These are phyloP conservation scores for Montipora capricornis DNA, from an alignment of 64 coral and sea anemone species.

Conservation along the genomic window DNA sequence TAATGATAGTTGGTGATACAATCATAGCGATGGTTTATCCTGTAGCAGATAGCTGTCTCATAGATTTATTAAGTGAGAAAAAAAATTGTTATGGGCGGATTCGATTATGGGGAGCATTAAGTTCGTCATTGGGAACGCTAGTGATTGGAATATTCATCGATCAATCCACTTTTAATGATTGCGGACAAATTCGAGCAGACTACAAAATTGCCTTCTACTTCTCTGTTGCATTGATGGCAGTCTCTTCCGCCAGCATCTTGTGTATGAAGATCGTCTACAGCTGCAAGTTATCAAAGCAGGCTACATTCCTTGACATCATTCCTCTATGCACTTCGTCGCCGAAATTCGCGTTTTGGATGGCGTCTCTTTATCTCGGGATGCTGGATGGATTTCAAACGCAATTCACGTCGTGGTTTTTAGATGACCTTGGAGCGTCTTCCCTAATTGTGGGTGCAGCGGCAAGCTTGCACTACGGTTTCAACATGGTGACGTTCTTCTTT, in stretches of 20 bases:
- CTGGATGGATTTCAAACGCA: conserved; percentile 59
- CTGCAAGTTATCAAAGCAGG: background rate
- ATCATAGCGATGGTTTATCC: conserved; percentile 29
- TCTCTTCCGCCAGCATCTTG: background rate
- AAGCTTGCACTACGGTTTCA: conserved; percentile 16
- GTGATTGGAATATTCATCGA: conserved; percentile 31
- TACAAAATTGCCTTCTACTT: conserved; percentile 36
- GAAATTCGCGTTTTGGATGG: conserved; percentile 52
- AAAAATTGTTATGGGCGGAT: conserved; percentile 41
- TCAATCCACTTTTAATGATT: conserved; percentile 4
- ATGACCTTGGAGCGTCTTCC: conserved; percentile 41
- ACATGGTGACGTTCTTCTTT: background rate
- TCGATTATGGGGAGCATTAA: conserved; percentile 45
- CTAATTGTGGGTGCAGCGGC: background rate
- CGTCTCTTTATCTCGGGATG: conserved; percentile 26
- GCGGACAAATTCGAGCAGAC: conserved; percentile 5
- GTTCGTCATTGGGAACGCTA: background rate
- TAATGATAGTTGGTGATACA: conserved; percentile 39
- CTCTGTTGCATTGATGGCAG: conserved; percentile 11
- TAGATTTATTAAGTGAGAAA: conserved; percentile 54
- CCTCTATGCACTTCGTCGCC: conserved; percentile 17
- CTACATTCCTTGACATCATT: background rate
- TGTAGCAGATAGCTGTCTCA: conserved; percentile 10
- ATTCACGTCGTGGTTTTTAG: conserved; percentile 58
- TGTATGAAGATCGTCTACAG: conserved; percentile 32